phyloP scores from a whole-genome alignment of 35 echinoderm and acorn worm genomes.

The Strongylocentrotus purpuratus region DNA sequence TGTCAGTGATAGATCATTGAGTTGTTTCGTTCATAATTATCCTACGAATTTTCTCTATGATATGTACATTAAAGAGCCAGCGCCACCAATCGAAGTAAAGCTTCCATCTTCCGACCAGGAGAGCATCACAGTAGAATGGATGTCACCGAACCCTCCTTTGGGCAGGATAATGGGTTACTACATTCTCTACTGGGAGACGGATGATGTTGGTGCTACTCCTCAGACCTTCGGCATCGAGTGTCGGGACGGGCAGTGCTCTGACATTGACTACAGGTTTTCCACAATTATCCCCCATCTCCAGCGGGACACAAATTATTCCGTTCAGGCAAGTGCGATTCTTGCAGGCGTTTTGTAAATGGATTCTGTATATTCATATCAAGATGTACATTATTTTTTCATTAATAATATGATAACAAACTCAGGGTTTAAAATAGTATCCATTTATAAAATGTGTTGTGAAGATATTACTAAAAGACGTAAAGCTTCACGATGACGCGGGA shows the following conservation, averaged over 20 bases:
- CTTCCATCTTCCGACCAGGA: background rate
- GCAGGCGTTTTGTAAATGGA: too few relatives aligned
- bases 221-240: background rate
- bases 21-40: too few relatives aligned
- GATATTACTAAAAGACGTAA: too few relatives aligned
- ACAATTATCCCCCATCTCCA: background rate
- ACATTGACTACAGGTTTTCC: background rate
- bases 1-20: too few relatives aligned
- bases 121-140: conserved; percentile 31
- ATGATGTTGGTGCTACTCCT: background rate
- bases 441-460: too few relatives aligned
- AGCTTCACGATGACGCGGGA: too few relatives aligned
- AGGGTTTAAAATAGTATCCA: too few relatives aligned
- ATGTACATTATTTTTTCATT: too few relatives aligned
- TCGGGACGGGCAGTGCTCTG: background rate
- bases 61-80: background rate
- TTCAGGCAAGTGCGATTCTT: background rate
- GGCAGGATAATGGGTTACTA: conserved; percentile 39
- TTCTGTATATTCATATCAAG: too few relatives aligned
- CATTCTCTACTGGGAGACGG: conserved; percentile 1
- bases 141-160: background rate
- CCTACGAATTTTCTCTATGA: background rate
- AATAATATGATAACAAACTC: too few relatives aligned
- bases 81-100: background rate
- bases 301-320: conserved; percentile 29